Conservation (phyloP, 1,140 invertebrate genomes). For the Bombus breviceps region DNA sequence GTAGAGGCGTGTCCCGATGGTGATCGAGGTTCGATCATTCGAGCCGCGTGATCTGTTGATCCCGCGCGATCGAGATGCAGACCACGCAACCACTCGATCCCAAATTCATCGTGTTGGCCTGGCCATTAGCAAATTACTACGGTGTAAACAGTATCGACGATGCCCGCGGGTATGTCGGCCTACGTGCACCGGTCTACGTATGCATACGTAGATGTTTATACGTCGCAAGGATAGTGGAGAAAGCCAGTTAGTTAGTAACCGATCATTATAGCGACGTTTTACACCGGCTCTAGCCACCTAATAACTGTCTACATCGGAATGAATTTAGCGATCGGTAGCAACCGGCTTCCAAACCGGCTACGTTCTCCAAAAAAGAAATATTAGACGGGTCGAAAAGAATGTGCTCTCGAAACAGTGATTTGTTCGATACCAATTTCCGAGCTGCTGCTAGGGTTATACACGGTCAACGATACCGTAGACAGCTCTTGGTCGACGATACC, state of each 20-base stretch:
- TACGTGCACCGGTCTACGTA: conserved; percentile 40
- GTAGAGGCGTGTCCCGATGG: conserved; percentile 49
- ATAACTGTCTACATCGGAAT: conserved; percentile 76
- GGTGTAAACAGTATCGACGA: conserved; percentile 80
- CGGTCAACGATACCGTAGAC: background rate
- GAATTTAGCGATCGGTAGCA: conserved; percentile 73
- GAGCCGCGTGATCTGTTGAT: conserved; percentile 58
- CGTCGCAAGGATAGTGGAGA: conserved; percentile 1
- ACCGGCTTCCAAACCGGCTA: conserved; percentile 22
- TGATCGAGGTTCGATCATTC: conserved; percentile 57
- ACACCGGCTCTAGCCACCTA: conserved; percentile 78
- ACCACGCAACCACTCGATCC: conserved; percentile 72
- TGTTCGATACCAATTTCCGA: background rate
- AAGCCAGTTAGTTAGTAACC: conserved; percentile 78
- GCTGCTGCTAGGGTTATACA: background rate
- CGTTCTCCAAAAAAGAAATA: background rate
- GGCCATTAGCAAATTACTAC: conserved; percentile 81
- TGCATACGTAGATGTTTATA: conserved; percentile 56
- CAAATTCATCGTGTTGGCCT: conserved; percentile 76
- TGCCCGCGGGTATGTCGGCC: conserved; percentile 43
- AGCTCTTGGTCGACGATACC: background rate
- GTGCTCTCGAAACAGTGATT: conserved; percentile 10
- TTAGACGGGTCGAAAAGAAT: background rate
- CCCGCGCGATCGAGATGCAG: conserved; percentile 67
- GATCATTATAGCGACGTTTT: conserved; percentile 78